Percentiles rank a stretch among this genome's conserved stretches.
These are phyloP conservation scores for Eutolmus rufibarbis DNA, from an alignment of 2,888 invertebrate species.

Conservation along the genomic window DNA sequence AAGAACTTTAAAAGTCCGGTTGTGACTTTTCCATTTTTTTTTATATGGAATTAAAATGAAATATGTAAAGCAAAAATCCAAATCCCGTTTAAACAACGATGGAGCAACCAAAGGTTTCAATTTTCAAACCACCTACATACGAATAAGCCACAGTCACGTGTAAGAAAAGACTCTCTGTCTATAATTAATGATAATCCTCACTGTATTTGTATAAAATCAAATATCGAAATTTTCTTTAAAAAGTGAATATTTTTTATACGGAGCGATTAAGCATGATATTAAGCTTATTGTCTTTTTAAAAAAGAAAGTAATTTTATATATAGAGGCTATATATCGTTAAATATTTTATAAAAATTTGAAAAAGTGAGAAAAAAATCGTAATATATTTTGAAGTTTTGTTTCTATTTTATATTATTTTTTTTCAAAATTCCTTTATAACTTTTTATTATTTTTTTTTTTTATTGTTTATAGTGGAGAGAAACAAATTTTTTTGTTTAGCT, in stretches of 20 bases:
- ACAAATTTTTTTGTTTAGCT: slow-evolving; percentile 10
- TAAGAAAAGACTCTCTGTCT: slow-evolving; percentile 6
- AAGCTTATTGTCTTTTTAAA: slow-evolving; percentile 48
- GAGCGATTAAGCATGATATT: slow-evolving; percentile 46
- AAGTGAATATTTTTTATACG: slow-evolving; percentile 42
- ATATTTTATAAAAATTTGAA: slow-evolving; percentile 41
- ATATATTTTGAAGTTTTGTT: slow-evolving; percentile 38
- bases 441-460: slow-evolving; percentile 25
- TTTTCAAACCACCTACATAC: background rate
- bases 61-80: background rate
- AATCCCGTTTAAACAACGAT: background rate
- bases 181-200: background rate
- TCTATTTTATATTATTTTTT: slow-evolving; percentile 27
- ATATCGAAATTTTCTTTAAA: slow-evolving; percentile 32
- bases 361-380: slow-evolving; percentile 35
- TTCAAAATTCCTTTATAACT: background rate
- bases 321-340: slow-evolving; percentile 50
- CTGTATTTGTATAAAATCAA: slow-evolving; percentile 38
- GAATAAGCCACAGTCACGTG: background rate
- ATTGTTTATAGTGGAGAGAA: slow-evolving; percentile 11
- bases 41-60: background rate
- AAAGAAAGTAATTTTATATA: slow-evolving; percentile 45
- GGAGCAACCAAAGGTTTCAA: background rate
- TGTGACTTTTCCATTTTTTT: background rate
- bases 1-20: background rate